Base-by-base conservation (phyloP, 2,888 invertebrate genomes). In the Rhamnusium bicolor region DNA sequence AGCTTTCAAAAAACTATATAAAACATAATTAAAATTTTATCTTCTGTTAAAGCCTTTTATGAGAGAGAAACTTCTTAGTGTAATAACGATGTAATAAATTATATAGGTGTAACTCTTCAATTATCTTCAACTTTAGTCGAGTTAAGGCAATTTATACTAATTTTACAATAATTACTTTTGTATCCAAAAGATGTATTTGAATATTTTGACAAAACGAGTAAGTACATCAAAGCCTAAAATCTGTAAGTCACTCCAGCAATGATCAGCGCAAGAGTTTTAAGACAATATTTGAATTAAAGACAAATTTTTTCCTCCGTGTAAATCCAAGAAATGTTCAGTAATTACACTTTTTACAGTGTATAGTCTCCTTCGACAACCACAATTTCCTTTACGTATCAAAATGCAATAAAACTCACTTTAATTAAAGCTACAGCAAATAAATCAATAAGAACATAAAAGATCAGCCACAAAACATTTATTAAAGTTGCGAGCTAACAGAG, bases 341-440 rank as follows among this genome's bases (percentile, higher is more conserved):
- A 40, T 40, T 40, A 40, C 40, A n/a, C n/a, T 40, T 40, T 40
- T 40, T 12, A 14, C 40, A n/a, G 40, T 40, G n/a, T 40, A 40
- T 40, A 40, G 2, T n/a, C n/a, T n/a, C 40, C 12, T 40, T n/a
- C n/a, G n/a, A 40, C n/a, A 40, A 40, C 40, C 4, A n/a, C 40
- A n/a, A 51, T 51, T 18, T 12, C 18, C 19, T 51, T 18, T 18
- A 18, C 19, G 19, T 19, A 19, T 51, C 18, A 51, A 61, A 61
- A 46, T 46, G 10, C 61, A 47, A 61, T 61, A 47, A 61, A 61
- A 27, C 61, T 10, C 18, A 49, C 49, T 65, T 71, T 71, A 71
- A 71, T 71, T 71, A 71, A 71, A 71, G 71, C 65, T 49, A 49
- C 71, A 58, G 49, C 40, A 58, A 65, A 49, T 65, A 65, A 71